Conservation (phyloP, 2,797 vertebrate genomes). For the Acanthis flammea region DNA sequence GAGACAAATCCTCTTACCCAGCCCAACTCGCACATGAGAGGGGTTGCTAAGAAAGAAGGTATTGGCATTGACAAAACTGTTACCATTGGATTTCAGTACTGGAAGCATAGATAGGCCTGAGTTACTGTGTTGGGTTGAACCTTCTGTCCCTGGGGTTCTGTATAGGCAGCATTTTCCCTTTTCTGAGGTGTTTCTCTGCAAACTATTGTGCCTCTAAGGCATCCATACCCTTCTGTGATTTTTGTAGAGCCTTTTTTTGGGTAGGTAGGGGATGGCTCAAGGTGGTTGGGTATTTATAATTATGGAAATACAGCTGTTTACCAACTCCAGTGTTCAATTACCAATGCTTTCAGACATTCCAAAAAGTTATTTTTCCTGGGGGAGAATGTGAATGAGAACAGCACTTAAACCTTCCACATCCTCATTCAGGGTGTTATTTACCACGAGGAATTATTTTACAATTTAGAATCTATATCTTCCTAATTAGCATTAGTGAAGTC, state of each 20-base stretch:
- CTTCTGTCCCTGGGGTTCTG: background rate
- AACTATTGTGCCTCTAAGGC: background rate
- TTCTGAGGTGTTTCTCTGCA: background rate
- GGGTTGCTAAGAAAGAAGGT: background rate
- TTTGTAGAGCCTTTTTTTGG: background rate
- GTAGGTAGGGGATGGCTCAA: fast-evolving
- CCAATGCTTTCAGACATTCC: background rate
- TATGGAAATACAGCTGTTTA: background rate
- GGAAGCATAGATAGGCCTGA: background rate
- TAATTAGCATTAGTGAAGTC: background rate
- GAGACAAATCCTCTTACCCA: background rate
- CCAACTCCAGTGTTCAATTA: background rate
- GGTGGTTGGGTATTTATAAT: background rate
- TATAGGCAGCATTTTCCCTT: background rate
- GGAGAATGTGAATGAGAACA: background rate
- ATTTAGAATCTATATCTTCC: background rate
- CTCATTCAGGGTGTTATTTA: background rate
- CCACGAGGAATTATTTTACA: background rate
- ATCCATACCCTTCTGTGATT: background rate
- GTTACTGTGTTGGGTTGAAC: background rate
- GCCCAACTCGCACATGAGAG: background rate
- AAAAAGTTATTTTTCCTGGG: background rate
- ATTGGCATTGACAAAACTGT: background rate
- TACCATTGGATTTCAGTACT: background rate
- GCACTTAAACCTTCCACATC: background rate